These are phyloP conservation scores for Diplolepis rosae DNA, from an alignment of 2,888 invertebrate genomes.

Conservation along the genomic window DNA sequence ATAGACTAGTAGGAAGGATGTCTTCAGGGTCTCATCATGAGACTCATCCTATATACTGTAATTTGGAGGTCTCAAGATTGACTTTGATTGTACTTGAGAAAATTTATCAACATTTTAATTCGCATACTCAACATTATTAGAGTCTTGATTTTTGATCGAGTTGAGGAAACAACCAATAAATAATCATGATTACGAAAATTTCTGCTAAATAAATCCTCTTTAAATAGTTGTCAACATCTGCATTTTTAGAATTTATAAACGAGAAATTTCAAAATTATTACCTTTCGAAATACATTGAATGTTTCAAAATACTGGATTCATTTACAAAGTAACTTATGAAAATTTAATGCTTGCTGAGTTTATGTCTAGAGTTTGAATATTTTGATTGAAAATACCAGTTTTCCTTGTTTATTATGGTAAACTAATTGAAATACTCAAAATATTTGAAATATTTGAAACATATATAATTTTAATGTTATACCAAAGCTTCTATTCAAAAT, in stretches of 20 bases:
- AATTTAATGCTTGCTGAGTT: no score
- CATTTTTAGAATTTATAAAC: not conserved
- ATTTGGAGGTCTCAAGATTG: not conserved
- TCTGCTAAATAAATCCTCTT: not conserved
- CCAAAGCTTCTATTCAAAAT: not conserved
- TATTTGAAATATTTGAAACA: no score
- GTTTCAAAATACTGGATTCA: not conserved
- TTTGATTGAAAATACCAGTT: no score
- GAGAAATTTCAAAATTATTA: not conserved
- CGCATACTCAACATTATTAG: not conserved
- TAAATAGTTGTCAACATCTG: not conserved
- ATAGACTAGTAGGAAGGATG: constrained; percentile 5
- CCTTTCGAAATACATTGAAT: not conserved
- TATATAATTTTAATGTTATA: not conserved
- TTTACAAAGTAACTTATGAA: no score
- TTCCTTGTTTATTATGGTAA: no score
- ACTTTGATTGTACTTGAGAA: not conserved
- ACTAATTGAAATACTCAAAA: no score
- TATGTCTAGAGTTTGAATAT: no score
- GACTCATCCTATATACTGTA: not conserved
- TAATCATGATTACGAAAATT: not conserved
- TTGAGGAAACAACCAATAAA: not conserved
- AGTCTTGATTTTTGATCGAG: not conserved
- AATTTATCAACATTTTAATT: not conserved
- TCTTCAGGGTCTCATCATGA: not conserved